phyloP scores from a whole-genome alignment of 2,888 invertebrate species.

The Cataglyphis cursor region DNA sequence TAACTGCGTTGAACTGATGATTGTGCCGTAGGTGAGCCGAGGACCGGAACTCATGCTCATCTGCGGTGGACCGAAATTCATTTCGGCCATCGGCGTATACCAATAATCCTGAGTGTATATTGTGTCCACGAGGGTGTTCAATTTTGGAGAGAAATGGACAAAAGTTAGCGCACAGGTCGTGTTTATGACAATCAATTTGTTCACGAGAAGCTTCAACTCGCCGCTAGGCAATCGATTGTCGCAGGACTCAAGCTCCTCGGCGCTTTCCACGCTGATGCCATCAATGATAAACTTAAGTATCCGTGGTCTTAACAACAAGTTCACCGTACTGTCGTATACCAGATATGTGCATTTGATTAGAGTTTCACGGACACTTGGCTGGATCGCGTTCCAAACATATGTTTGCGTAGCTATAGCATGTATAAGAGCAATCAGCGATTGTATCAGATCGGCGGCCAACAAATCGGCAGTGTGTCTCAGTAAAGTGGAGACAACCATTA shows the following conservation, averaged over 20 bases:
- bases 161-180: constrained; percentile 84
- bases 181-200: constrained; percentile 85
- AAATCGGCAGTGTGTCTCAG: constrained; percentile 84
- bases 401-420: constrained; percentile 81
- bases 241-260: constrained; percentile 85
- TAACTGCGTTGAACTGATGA: constrained; percentile 84
- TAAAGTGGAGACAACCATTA: constrained; percentile 83
- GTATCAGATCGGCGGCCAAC: constrained; percentile 83
- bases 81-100: constrained; percentile 85
- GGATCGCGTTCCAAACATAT: constrained; percentile 82
- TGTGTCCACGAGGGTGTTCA: constrained; percentile 84
- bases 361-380: constrained; percentile 82
- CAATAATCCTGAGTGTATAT: constrained; percentile 85
- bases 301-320: constrained; percentile 83
- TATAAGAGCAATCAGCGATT: constrained; percentile 84
- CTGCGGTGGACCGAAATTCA: constrained; percentile 85
- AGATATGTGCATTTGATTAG: constrained; percentile 85
- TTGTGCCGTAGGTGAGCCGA: constrained; percentile 83
- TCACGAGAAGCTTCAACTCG: constrained; percentile 83
- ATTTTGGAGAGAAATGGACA: constrained; percentile 83
- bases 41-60: constrained; percentile 85
- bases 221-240: constrained; percentile 83
- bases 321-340: constrained; percentile 85
- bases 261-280: constrained; percentile 85
- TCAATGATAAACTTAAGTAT: constrained; percentile 86